Evolutionary conservation across 1,140 invertebrate genomes (phyloP), one percentile per base, ranked within the genome.

Genomic region (Polypedilum vanderplanki): DNA sequence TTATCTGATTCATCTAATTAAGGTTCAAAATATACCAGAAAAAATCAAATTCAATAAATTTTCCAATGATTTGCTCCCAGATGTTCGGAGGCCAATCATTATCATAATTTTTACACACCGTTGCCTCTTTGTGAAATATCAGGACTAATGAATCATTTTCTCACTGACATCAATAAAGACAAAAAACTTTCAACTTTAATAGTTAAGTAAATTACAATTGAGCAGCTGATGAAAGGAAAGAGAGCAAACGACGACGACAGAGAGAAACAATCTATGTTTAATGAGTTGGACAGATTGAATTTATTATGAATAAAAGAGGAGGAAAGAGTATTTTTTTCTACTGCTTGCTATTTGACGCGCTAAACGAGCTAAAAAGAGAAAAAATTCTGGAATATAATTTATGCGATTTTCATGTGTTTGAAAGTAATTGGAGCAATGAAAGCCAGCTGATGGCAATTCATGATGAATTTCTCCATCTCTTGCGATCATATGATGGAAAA

Each of bases 381-480:
- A 57, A 15, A 12, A 12, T 57, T 57, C 46, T 57, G 46, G 12
- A 57, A n/a, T n/a, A 57, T 57, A 70, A 70, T 70, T 70, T 70
- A 70, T 70, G 65, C 15, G 17, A 70, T 70, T 70, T 70, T 70
- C 20, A 70, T 70, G 18, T 20, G 17, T 70, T 70, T 22, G 8
- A 70, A 18, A 20, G 65, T 70, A 70, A 70, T 70, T 70, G 65
- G 65, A 70, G 65, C 65, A 20, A 70, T 70, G 65, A 70, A 70
- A 70, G 17, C 65, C 65, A 70, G 65, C 65, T 70, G 65, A 70
- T 70, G 65, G 18, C 17, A 70, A 18, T 70, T 70, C 20, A 20
- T 70, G 65, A 22, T 70, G 65, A 70, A 70, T 20, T 20, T 70
- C 17, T 70, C 18, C 18, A 18, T 57, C 12, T 57, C 12, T n/a